phyloP scores from a whole-genome alignment of 2,888 invertebrate species.

The Tuta absoluta region DNA sequence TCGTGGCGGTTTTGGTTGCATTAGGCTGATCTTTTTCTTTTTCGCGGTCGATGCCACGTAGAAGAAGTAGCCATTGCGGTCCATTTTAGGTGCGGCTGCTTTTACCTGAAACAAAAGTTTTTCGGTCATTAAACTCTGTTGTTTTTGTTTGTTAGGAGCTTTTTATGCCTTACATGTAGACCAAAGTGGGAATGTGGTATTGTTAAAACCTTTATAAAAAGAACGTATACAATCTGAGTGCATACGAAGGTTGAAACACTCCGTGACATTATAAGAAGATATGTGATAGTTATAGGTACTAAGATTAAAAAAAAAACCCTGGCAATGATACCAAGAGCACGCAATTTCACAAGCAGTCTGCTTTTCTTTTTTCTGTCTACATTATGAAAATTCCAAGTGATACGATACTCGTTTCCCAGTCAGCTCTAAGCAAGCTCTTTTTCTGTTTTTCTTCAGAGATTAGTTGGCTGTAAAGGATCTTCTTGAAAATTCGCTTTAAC shows the following conservation, averaged over 20 bases:
- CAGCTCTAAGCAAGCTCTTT: conserved; percentile 8
- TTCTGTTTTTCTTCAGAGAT: conserved; percentile 25
- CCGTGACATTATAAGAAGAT: no score
- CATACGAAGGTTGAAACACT: neutral
- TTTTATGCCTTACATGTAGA: conserved; percentile 7
- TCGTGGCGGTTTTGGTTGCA: conserved; percentile 75
- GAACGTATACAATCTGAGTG: neutral
- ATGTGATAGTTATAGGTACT: no score
- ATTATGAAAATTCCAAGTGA: conserved; percentile 26
- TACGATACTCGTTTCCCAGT: conserved; percentile 19
- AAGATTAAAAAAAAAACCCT: no score
- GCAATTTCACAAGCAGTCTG: neutral
- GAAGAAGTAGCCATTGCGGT: conserved; percentile 76
- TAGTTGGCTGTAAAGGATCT: conserved; percentile 25
- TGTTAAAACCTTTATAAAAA: neutral
- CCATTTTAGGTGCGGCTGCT: conserved; percentile 75
- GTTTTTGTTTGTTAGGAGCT: neutral
- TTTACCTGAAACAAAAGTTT: conserved; percentile 61
- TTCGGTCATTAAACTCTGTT: conserved; percentile 1
- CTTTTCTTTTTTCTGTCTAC: conserved; percentile 27
- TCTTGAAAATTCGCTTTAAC: conserved; percentile 23
- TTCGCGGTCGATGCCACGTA: conserved; percentile 76
- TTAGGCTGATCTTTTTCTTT: conserved; percentile 77
- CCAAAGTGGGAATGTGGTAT: neutral
- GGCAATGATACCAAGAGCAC: neutral